Evolutionary conservation across 2,797 vertebrate genomes (phyloP).

Genomic region (Enteromius thamalakanensis): DNA sequence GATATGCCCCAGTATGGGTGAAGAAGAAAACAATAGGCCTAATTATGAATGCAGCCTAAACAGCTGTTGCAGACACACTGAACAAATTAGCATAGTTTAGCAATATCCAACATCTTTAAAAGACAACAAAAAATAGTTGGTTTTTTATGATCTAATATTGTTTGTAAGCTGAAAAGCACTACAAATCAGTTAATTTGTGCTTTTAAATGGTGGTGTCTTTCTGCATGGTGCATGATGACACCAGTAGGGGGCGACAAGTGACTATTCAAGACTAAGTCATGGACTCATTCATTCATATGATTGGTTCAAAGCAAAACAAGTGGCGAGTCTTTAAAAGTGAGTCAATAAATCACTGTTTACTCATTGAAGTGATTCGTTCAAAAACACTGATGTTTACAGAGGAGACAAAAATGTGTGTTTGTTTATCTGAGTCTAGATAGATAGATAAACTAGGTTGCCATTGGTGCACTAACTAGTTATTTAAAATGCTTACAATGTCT

Average conservation of each 20-base stretch:
- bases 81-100: slow-evolving; percentile 11
- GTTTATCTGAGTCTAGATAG: not conserved
- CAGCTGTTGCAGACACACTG: not conserved
- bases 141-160: not conserved
- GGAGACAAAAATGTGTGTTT: not conserved
- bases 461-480: not conserved
- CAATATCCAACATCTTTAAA: not conserved
- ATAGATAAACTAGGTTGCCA: not conserved
- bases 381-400: not conserved
- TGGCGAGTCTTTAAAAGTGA: not conserved
- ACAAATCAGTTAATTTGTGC: not conserved
- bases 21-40: not conserved
- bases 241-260: not conserved
- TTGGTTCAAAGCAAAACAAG: not conserved
- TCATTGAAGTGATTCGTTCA: not conserved
- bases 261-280: not conserved
- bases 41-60: slow-evolving; percentile 22
- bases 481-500: not conserved
- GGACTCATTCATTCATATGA: not conserved
- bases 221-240: not conserved
- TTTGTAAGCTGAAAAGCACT: not conserved
- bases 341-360: not conserved
- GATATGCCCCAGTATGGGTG: not conserved
- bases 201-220: not conserved
- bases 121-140: not conserved